Evolutionary conservation across 1,140 invertebrate genomes (phyloP), one percentile per base, ranked within the genome.

Genomic region (Drosophila novamexicana): DNA sequence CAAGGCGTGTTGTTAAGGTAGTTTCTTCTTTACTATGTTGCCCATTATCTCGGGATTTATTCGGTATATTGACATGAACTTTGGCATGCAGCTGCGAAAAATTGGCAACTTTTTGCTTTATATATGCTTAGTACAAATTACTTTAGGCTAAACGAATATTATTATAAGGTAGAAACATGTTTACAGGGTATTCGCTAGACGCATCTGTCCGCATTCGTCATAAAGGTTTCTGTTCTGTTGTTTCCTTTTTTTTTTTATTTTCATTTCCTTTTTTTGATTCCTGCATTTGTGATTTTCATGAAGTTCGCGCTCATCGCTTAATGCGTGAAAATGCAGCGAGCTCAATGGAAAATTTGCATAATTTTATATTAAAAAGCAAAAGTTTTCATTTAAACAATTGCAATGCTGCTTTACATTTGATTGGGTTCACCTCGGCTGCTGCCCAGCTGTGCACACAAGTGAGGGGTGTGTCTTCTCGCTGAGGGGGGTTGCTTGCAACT

Each of bases 341-440:
- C 57, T 49, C 57, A 59, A 53, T 22, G n/a, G 39, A 18, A 74
- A 71, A 88, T 89, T 88, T 88, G 69, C 83, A 88, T 88, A 88
- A 86, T 83, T 83, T 88, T 57, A 68, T 69, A 89, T 89, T 83
- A 89, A 83, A 77, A 65, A 69, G 71, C 73, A 78, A 39, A 78
- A 79, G 65, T 89, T 86, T 86, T 71, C 72, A 86, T 83, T 89
- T 74, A 66, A 29, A 81, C 83, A 83, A 88, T 82, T 79, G 76
- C 74, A 72, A 77, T 49, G 71, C 80, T 49, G 71, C 80, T 66
- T 66, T 53, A 75, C 78, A 76, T 86, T 88, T 82, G 68, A 70
- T 83, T 83, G 69, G 64, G 65, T 63, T 64, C 54, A 6, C 53
- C 44, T 47, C 40, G 79, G 66, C 75, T 53, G 80, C 84, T 29